These are phyloP conservation scores for Cyrtodaria siliqua DNA, from an alignment of 2,888 invertebrate genomes.

Conservation along the genomic window DNA sequence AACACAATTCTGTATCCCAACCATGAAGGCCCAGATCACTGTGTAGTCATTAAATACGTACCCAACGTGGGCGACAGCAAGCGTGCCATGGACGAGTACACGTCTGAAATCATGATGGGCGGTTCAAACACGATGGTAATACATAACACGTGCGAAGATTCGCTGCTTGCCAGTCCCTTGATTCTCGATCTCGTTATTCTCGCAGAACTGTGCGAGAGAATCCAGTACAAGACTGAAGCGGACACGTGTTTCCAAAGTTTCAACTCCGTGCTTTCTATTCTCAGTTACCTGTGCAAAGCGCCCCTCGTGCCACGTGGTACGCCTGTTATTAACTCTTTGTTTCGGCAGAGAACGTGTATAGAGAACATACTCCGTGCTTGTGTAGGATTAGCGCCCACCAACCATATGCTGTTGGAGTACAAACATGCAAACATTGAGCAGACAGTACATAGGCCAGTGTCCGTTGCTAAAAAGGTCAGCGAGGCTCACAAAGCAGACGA, in stretches of 20 bases:
- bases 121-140: constrained; percentile 96
- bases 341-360: constrained; percentile 94
- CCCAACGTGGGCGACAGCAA: constrained; percentile 99
- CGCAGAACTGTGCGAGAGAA: constrained; percentile 94
- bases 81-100: constrained; percentile 99
- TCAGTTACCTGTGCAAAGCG: constrained; percentile 96
- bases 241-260: constrained; percentile 88
- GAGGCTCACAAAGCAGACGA: constrained; percentile 3
- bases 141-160: constrained; percentile 99
- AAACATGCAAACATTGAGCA: constrained; percentile 82
- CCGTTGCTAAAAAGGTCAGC: constrained; percentile 10
- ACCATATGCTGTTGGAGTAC: constrained; percentile 88
- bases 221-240: constrained; percentile 86
- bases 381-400: constrained; percentile 92
- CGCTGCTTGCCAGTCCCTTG: constrained; percentile 95
- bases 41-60: constrained; percentile 93
- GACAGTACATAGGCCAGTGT: not conserved
- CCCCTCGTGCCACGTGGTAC: constrained; percentile 93
- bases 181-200: constrained; percentile 96
- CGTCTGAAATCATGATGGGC: constrained; percentile 97
- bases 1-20: constrained; percentile 93
- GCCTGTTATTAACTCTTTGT: constrained; percentile 96
- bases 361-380: constrained; percentile 94
- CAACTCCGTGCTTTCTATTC: constrained; percentile 92
- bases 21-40: constrained; percentile 96